Evolutionary conservation across 1,140 invertebrate species (phyloP).

Genomic region (Bombus cullumanus): DNA sequence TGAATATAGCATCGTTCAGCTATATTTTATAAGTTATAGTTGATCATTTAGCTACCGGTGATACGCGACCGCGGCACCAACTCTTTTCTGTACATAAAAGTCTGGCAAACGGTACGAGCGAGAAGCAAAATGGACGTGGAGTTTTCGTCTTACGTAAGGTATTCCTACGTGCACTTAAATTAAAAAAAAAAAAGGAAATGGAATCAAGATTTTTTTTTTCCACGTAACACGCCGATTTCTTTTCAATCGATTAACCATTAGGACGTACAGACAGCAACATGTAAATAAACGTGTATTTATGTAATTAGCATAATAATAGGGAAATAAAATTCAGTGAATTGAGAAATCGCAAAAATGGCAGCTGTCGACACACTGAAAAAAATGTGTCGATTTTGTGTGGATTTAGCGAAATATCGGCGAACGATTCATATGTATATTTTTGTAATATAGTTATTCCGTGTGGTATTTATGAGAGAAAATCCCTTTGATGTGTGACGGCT

Average conservation of each 20-base stretch:
- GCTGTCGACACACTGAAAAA: constrained; percentile 14
- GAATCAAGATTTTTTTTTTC: constrained; percentile 44
- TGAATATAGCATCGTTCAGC: constrained; percentile 74
- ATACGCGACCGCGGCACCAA: constrained; percentile 2
- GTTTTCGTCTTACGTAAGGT: constrained; percentile 7
- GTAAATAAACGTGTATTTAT: constrained; percentile 82
- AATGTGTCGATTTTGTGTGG: constrained; percentile 1
- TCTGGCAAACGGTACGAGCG: constrained; percentile 1
- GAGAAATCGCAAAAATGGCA: constrained; percentile 18
- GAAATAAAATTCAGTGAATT: constrained; percentile 43
- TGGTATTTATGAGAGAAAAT: constrained; percentile 72
- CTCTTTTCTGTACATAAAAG: constrained; percentile 38
- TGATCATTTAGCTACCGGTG: constrained; percentile 44
- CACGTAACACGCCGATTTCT: constrained; percentile 43
- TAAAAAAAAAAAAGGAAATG: constrained; percentile 6
- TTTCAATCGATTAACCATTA: constrained; percentile 54
- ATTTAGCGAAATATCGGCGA: constrained; percentile 51
- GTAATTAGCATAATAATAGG: constrained; percentile 78
- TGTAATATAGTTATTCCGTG: constrained; percentile 73
- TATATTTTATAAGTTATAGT: constrained; percentile 78
- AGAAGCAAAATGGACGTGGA: neutral
- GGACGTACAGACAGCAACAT: constrained; percentile 55
- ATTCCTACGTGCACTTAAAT: constrained; percentile 44
- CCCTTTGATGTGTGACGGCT: constrained; percentile 45
- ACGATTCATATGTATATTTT: constrained; percentile 74